Base-by-base conservation (phyloP, 1,140 invertebrate species). In the Tyrophagus putrescentiae region DNA sequence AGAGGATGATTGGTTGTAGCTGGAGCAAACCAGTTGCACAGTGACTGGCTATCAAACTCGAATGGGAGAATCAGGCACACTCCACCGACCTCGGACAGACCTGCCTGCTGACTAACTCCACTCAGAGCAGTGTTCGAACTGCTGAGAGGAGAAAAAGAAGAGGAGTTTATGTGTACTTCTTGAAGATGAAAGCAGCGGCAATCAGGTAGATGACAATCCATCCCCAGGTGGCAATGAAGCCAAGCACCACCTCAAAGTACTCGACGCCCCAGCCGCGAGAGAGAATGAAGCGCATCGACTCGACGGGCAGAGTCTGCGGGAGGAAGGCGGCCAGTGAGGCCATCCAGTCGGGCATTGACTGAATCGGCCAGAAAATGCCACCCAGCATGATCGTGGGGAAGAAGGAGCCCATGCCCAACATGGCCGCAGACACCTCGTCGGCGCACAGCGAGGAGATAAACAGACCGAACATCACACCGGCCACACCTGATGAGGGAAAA, bases 381-480 rank as follows among this genome's bases (percentile, higher is more conserved):
- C 88, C 89, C 2, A 93, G 71, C 75, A 93, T 79, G 9, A 96
- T 80, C 68, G 90, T 90, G 0, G 91, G 91, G 63, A 95, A 79
- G 70, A 97, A 94, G 4, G 85, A 87, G 11, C 45, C 59, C 59
- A 96, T 78, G 0, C 90, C 86, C 63, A 93, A 72, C 70, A 94
- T 93, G 0, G 92, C 94, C 0, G 91, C 90, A 9, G 85, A 88
- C 59, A 85, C 80, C 73, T 97, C 91, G 6, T 84, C 86, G 21
- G 89, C 85, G 68, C 87, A 91, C 3, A 84, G 72, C 32, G 83
- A 84, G 0, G 90, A 88, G 21, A 93, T 87, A 0, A 92, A 83
- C 67, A 94, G 85, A 66, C 89, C 85, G 67, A 92, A 91, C 62
- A 83, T 84, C 90, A 95, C 95, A 65, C 91, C 92, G 70, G 57